These are phyloP conservation scores for Cataglyphis livida DNA, from an alignment of 2,888 invertebrate species.

Conservation along the genomic window DNA sequence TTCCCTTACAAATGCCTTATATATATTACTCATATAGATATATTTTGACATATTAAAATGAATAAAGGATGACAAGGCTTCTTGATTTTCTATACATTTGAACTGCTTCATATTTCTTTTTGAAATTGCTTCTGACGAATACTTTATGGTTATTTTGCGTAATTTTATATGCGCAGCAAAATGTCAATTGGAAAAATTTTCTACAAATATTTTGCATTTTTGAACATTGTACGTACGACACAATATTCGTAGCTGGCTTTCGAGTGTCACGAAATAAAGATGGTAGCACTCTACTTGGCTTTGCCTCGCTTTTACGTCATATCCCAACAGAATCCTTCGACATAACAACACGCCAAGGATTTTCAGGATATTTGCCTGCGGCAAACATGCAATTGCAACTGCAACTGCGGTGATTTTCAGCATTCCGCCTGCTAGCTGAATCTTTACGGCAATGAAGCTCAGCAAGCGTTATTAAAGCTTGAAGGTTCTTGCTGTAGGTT, in stretches of 20 bases:
- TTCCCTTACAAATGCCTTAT: background rate
- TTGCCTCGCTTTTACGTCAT: constrained; percentile 35
- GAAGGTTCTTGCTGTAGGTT: constrained; percentile 66
- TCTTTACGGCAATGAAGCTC: constrained; percentile 62
- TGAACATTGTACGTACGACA: constrained; percentile 38
- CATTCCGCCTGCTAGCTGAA: constrained; percentile 59
- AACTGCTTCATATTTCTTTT: background rate
- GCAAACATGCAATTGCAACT: constrained; percentile 72
- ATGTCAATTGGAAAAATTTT: background rate
- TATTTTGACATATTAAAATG: background rate
- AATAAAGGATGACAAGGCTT: background rate
- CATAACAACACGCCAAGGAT: constrained; percentile 67
- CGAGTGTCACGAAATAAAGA: constrained; percentile 47
- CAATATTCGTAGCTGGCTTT: constrained; percentile 53
- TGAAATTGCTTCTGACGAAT: constrained; percentile 13
- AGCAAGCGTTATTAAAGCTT: constrained; percentile 76
- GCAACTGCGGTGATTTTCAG: constrained; percentile 66
- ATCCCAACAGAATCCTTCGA: constrained; percentile 61
- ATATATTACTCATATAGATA: background rate
- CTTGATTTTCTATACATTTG: constrained; percentile 8
- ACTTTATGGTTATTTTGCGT: constrained; percentile 16
- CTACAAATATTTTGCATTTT: constrained; percentile 42
- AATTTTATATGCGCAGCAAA: constrained; percentile 15
- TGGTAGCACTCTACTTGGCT: constrained; percentile 27
- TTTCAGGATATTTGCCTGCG: constrained; percentile 72